Evolutionary conservation across 1,140 invertebrate species (phyloP).

Genomic region (Drosophila melanica): DNA sequence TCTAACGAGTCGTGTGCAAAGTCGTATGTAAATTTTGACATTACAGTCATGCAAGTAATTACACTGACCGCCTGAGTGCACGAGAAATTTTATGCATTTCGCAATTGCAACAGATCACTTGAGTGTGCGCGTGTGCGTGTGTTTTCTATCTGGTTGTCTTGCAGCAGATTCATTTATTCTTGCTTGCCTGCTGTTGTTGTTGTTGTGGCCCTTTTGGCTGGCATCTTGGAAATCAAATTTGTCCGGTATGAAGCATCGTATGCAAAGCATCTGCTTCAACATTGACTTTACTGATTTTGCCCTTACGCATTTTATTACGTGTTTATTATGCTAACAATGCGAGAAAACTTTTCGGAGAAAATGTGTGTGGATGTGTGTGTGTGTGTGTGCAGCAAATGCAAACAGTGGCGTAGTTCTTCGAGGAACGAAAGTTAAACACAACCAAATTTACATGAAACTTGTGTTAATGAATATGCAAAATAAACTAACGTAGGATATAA

Average conservation of each 20-base stretch:
- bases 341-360: constrained; percentile 53
- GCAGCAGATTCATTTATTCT: constrained; percentile 62
- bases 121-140: constrained; percentile 11
- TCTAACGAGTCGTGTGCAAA: constrained; percentile 53
- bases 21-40: constrained; percentile 62
- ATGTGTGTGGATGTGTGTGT: constrained; percentile 13
- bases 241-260: constrained; percentile 40
- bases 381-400: constrained; percentile 39
- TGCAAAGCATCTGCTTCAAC: constrained; percentile 71
- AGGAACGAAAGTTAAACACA: constrained; percentile 14
- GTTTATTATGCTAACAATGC: constrained; percentile 81
- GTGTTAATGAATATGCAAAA: constrained; percentile 69
- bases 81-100: constrained; percentile 44
- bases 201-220: constrained; percentile 28
- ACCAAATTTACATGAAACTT: constrained; percentile 26
- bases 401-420: constrained; percentile 33
- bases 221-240: constrained; percentile 61
- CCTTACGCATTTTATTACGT: constrained; percentile 74
- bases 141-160: constrained; percentile 19
- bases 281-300: constrained; percentile 80
- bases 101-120: constrained; percentile 12
- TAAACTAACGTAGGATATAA: neutral
- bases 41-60: constrained; percentile 73
- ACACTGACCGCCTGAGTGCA: constrained; percentile 46
- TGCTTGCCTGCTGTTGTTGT: constrained; percentile 14